Conservation (phyloP, 2,888 invertebrate genomes). For the Agrilus biguttatus region DNA sequence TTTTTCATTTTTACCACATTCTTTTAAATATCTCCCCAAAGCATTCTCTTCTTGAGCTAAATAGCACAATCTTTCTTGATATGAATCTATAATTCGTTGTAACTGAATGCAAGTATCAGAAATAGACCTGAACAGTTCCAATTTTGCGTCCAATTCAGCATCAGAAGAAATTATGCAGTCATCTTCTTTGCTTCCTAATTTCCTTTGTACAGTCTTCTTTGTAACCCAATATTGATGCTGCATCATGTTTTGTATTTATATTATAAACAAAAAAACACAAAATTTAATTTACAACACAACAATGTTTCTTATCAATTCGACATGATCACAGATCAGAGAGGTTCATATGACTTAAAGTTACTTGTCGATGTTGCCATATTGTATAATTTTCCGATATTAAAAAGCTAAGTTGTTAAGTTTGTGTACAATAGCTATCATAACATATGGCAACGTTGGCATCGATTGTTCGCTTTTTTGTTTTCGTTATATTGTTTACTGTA, state of each 20-base stretch:
- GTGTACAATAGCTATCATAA: no score
- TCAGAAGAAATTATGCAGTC: conserved; percentile 93
- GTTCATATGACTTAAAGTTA: no score
- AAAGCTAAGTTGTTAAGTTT: no score
- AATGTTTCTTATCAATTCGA: no score
- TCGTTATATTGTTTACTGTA: no score
- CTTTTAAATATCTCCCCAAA: conserved; percentile 81
- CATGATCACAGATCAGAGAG: no score
- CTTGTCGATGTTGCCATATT: no score
- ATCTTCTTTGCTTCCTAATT: conserved; percentile 93
- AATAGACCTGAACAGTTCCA: conserved; percentile 85
- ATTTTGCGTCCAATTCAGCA: conserved; percentile 90
- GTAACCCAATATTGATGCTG: conserved; percentile 98
- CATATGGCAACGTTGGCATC: no score
- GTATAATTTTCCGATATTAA: no score
- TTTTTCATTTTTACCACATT: conserved; percentile 76
- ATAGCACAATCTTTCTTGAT: conserved; percentile 83
- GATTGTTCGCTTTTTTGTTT: no score
- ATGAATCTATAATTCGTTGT: conserved; percentile 79
- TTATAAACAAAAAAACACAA: conserved; percentile 1
- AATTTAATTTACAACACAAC: conserved; percentile 1
- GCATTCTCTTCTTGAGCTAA: conserved; percentile 93
- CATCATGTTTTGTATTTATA: conserved; percentile 34
- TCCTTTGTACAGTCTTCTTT: conserved; percentile 85
- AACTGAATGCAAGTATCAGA: conserved; percentile 79